Conservation (phyloP, 1,140 invertebrate genomes). For the Pogonus chalceus region DNA sequence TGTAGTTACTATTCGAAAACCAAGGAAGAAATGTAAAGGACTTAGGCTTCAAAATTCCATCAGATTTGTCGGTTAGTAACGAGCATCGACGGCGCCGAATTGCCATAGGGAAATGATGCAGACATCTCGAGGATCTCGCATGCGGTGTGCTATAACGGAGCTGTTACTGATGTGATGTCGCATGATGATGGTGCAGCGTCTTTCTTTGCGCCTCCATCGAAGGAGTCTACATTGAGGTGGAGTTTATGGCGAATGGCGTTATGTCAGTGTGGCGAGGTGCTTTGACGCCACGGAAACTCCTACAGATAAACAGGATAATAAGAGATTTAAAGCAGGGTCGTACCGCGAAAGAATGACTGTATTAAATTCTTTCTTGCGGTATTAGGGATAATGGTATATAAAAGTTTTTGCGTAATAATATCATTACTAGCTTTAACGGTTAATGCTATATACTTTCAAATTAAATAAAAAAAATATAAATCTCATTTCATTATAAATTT, state of each 20-base stretch:
- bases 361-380: no score
- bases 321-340: neutral
- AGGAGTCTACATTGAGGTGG: no score
- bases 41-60: neutral
- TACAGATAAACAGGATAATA: neutral
- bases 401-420: no score
- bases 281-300: neutral
- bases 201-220: neutral
- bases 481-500: no score
- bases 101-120: neutral
- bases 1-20: no score
- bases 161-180: neutral
- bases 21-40: neutral
- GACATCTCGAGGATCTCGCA: neutral
- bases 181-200: neutral
- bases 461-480: no score
- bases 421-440: no score
- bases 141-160: neutral
- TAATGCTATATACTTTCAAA: no score
- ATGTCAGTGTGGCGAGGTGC: neutral
- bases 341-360: no score
- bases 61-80: constrained; percentile 4
- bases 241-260: no score
- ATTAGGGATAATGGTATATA: no score
- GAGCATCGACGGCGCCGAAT: neutral